Evolutionary conservation across 92 coral and sea anemone genomes (phyloP).

Genomic region (Siderastrea radians): DNA sequence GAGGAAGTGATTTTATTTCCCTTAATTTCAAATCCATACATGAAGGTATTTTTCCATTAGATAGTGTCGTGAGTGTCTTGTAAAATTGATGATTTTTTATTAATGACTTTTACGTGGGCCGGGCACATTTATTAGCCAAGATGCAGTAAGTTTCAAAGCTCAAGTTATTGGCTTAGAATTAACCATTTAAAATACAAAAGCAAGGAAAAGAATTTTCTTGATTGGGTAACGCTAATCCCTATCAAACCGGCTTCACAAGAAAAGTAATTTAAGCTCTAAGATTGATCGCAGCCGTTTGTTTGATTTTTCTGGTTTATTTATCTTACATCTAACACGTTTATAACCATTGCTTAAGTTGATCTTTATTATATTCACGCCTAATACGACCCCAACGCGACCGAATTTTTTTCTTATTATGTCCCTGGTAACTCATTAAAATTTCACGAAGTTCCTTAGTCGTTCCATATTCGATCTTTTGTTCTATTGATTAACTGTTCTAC

Average conservation of each 20-base stretch:
- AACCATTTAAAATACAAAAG: neutral
- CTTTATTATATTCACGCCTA: conserved; percentile 5
- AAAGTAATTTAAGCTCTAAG: neutral
- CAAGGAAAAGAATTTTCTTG: neutral
- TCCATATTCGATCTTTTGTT: conserved; percentile 38
- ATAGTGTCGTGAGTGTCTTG: conserved; percentile 23
- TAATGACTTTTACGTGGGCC: conserved; percentile 38
- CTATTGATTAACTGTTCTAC: conserved; percentile 41
- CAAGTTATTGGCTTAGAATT: neutral
- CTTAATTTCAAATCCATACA: conserved; percentile 49
- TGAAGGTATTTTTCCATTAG: conserved; percentile 40
- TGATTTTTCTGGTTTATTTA: neutral
- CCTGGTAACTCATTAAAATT: conserved; percentile 27
- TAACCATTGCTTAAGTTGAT: conserved; percentile 25
- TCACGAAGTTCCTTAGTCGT: conserved; percentile 29
- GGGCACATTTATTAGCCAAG: neutral
- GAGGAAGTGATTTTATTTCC: conserved; percentile 48
- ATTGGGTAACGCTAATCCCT: neutral
- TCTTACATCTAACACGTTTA: neutral
- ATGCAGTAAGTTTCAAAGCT: neutral
- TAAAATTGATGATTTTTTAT: conserved; percentile 54
- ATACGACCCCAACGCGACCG: conserved; percentile 21
- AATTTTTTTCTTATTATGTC: conserved; percentile 20
- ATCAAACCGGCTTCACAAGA: neutral
- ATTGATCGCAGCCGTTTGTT: neutral